A percentile compares a stretch with the other conserved stretches of the same genome.
phyloP scores from a whole-genome alignment of 2,797 vertebrate genomes.

The Neolamprologus multifasciatus region DNA sequence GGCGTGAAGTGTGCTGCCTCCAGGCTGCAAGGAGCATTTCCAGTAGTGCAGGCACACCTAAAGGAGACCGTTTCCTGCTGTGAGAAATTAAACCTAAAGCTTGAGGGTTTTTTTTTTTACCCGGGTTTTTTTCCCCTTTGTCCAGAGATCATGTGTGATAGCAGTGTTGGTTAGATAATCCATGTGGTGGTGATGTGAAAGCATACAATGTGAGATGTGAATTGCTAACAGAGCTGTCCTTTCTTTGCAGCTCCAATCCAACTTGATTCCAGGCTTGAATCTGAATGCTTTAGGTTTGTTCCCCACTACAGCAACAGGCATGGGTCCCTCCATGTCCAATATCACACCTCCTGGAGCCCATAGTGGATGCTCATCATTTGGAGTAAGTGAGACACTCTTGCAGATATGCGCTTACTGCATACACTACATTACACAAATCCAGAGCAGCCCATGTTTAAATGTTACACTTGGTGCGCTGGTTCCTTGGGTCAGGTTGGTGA shows the following conservation, averaged over 20 bases:
- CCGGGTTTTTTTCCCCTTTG: accelerated
- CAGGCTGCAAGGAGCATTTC: neutral
- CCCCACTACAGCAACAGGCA: conserved; percentile 86
- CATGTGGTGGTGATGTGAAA: neutral
- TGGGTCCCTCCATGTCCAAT: conserved; percentile 86
- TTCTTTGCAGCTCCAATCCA: conserved; percentile 89
- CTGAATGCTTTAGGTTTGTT: conserved; percentile 96
- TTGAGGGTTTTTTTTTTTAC: accelerated
- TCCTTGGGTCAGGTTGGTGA: neutral
- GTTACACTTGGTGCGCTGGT: neutral
- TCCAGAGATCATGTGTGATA: neutral
- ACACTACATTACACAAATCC: neutral
- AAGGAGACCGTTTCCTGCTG: neutral
- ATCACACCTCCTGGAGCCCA: conserved; percentile 84
- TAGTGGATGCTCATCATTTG: conserved; percentile 86
- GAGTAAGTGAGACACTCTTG: conserved; percentile 76
- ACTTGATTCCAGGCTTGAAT: conserved; percentile 98
- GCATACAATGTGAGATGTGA: neutral
- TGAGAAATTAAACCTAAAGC: neutral
- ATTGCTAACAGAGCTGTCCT: neutral
- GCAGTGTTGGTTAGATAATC: neutral
- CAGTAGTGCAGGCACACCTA: neutral
- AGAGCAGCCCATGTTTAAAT: neutral
- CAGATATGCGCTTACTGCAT: neutral
- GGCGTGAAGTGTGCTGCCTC: neutral